Evolutionary conservation across 2,888 invertebrate species (phyloP).

Genomic region (Pelosia muscerda): DNA sequence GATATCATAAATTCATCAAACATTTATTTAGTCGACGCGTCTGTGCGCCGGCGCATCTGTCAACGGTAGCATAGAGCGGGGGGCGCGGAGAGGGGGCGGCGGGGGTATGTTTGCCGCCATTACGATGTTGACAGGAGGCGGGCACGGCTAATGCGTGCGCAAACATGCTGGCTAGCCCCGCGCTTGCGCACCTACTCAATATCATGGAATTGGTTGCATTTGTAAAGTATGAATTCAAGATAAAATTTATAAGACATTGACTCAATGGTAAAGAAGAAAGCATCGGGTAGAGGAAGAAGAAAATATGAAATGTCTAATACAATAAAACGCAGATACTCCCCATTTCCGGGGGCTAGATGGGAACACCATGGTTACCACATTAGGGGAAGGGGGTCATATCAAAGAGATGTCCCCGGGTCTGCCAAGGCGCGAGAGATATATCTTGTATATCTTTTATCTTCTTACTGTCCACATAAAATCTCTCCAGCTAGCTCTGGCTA

Average conservation of each 20-base stretch:
- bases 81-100: slow-evolving; percentile 31
- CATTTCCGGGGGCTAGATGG: too few relatives aligned
- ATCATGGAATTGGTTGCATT: slow-evolving; percentile 7
- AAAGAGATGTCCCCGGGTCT: too few relatives aligned
- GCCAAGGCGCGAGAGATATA: too few relatives aligned
- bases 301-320: background rate
- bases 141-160: slow-evolving; percentile 82
- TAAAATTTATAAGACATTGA: background rate
- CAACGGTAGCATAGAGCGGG: slow-evolving; percentile 56
- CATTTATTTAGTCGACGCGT: slow-evolving; percentile 28
- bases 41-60: slow-evolving; percentile 59
- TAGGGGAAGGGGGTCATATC: too few relatives aligned
- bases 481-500: too few relatives aligned
- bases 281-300: background rate
- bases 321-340: too few relatives aligned
- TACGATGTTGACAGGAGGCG: slow-evolving; percentile 77
- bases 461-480: too few relatives aligned
- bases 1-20: slow-evolving; percentile 33
- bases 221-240: slow-evolving; percentile 14
- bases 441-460: too few relatives aligned
- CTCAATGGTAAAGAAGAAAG: background rate
- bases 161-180: slow-evolving; percentile 61
- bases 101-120: slow-evolving; percentile 78
- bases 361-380: too few relatives aligned
- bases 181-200: slow-evolving; percentile 10